Evolutionary conservation across 2,888 invertebrate genomes (phyloP), one percentile per base, ranked within the genome.

Genomic region (Tryphoninae sp.): DNA sequence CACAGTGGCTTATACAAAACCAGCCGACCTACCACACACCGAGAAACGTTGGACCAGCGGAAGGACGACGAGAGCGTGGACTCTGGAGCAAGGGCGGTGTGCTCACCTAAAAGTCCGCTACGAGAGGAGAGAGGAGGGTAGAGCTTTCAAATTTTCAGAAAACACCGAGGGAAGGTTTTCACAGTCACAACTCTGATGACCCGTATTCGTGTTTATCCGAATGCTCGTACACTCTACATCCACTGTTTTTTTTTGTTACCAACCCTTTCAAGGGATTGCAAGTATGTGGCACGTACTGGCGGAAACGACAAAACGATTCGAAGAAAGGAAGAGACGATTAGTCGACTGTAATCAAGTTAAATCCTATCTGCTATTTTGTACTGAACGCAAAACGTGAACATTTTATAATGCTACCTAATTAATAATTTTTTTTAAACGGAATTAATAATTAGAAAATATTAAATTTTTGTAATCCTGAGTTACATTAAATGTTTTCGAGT

Each of bases 1-100:
- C 77, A 81, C 77, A 78, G 83, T 82, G 74, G 82, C 84, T 84
- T 81, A 75, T 61, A 78, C 84, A 82, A 83, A 85, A 81, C 82
- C 82, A 78, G 77, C 82, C 81, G 82, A 84, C 82, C 79, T 81
- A 81, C 76, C 84, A 11, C 55, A 78, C 77, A 82, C 78, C 73
- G 53, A 42, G 55, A 81, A 53, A 74, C 76, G 65, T 51, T 67
- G 16, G 19, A 22, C 19, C 55, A 55, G 16, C 19, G 59, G 65
- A 16, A 45, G 51, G 2, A 40, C 53, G 62, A 53, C 22, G 68
- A 33, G 64, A 69, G 59, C 13, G 45, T 45, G 45, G 45, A 45
- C 11, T 45, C 62, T 67, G 81, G 64, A 58, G 40, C 58, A 40
- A 40, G 19, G 22, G 59, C 40, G 73, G 67, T 61, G 73, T 40